A percentile compares a stretch with the other conserved stretches of the same genome.
Evolutionary conservation across 2,797 vertebrate species (phyloP).

Genomic region (Thamnophis elegans): DNA sequence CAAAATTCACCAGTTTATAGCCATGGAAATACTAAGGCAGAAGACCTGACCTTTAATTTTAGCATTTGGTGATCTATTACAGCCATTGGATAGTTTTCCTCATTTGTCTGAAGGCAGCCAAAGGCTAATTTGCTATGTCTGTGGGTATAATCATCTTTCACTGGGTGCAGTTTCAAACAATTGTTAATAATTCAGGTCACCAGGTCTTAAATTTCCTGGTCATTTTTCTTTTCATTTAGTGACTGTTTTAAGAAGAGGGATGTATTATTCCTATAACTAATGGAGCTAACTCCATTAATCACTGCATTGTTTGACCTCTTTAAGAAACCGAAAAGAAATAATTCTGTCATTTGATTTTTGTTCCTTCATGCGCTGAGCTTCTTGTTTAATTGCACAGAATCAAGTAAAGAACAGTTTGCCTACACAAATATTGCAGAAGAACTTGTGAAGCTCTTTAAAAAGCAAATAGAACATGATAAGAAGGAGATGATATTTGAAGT

Average conservation of each 20-base stretch:
- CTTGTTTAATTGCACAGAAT: slow-evolving; percentile 68
- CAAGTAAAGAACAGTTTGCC: slow-evolving; percentile 95
- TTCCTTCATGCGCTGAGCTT: slow-evolving; percentile 45
- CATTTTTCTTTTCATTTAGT: slow-evolving; percentile 53
- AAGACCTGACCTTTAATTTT: slow-evolving; percentile 29
- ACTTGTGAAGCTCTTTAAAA: slow-evolving; percentile 94
- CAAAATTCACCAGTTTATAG: not conserved
- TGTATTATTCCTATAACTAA: slow-evolving; percentile 51
- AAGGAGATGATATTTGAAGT: slow-evolving; percentile 99
- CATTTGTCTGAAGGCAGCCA: slow-evolving; percentile 48
- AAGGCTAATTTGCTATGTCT: slow-evolving; percentile 56
- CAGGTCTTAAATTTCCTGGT: slow-evolving; percentile 42
- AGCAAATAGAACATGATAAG: slow-evolving; percentile 94
- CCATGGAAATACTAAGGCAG: slow-evolving; percentile 16
- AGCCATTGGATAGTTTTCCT: slow-evolving; percentile 33
- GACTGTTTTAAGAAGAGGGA: slow-evolving; percentile 35
- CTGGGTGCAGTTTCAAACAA: slow-evolving; percentile 50
- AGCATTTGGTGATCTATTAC: slow-evolving; percentile 21
- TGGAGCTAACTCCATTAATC: slow-evolving; percentile 54
- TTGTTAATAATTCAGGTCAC: slow-evolving; percentile 46
- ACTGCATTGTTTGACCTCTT: slow-evolving; percentile 46
- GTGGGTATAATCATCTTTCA: slow-evolving; percentile 53
- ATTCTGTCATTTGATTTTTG: slow-evolving; percentile 45
- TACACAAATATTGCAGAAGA: slow-evolving; percentile 94
- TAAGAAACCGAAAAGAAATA: slow-evolving; percentile 46